phyloP scores from a whole-genome alignment of 2,888 invertebrate species.

The Bhutanitis thaidina region DNA sequence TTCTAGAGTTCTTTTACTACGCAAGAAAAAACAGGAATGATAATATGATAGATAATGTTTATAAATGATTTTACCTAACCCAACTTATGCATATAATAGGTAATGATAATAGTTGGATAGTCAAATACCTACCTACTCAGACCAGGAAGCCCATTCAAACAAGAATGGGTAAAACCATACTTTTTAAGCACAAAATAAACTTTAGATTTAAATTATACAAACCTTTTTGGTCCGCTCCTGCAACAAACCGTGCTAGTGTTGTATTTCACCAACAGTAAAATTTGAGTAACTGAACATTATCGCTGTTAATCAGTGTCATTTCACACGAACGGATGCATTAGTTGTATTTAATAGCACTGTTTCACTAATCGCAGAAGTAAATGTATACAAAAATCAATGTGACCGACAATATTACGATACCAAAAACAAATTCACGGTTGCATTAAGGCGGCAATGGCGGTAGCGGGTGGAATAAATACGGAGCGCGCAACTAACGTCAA shows the following conservation, averaged over 20 bases:
- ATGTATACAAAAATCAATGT: constrained; percentile 30
- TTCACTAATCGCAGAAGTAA: constrained; percentile 43
- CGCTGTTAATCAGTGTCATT: constrained; percentile 50
- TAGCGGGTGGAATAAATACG: constrained; percentile 33
- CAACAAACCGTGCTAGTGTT: constrained; percentile 26
- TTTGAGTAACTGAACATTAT: constrained; percentile 58
- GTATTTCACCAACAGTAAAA: constrained; percentile 41
- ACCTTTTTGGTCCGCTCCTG: constrained; percentile 29
- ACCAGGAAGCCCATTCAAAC: too few relatives aligned
- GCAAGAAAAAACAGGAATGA: too few relatives aligned
- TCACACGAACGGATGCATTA: constrained; percentile 44
- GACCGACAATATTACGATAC: constrained; percentile 37
- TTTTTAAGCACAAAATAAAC: too few relatives aligned
- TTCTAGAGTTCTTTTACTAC: too few relatives aligned
- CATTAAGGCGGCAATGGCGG: constrained; percentile 41
- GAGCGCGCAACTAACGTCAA: constrained; percentile 48
- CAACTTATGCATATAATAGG: too few relatives aligned
- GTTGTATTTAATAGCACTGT: constrained; percentile 32
- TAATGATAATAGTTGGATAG: too few relatives aligned
- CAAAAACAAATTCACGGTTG: constrained; percentile 56
- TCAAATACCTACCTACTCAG: too few relatives aligned
- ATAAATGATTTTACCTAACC: too few relatives aligned
- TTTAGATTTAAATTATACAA: constrained; percentile 13
- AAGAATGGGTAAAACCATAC: too few relatives aligned
- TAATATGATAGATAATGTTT: too few relatives aligned